Percentiles rank a stretch among this genome's conserved stretches.
phyloP scores from a whole-genome alignment of 1,140 invertebrate species.

The Heterodera schachtii region DNA sequence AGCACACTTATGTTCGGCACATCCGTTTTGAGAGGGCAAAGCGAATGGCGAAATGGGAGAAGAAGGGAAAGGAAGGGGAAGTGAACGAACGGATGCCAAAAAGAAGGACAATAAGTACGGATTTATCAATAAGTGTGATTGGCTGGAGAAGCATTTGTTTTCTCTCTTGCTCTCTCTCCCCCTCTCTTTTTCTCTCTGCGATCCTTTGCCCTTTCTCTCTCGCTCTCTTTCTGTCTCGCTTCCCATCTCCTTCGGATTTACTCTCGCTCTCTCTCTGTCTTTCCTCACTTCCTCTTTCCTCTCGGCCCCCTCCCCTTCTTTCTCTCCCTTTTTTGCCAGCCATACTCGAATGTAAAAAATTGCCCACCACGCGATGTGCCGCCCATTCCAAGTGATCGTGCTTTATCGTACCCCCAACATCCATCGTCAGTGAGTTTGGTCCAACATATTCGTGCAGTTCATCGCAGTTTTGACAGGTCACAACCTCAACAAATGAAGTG shows the following conservation, averaged over 20 bases:
- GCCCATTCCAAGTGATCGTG: constrained; percentile 95
- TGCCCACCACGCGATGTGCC: constrained; percentile 82
- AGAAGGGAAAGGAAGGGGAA: background rate
- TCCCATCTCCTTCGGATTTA: no score
- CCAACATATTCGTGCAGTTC: constrained; percentile 86
- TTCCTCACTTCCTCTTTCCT: no score
- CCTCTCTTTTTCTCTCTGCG: no score
- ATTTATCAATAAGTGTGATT: background rate
- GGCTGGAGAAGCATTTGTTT: no score
- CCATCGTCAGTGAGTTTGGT: constrained; percentile 80
- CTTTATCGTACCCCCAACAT: constrained; percentile 82
- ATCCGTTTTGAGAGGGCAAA: background rate
- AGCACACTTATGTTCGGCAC: background rate
- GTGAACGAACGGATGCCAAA: background rate
- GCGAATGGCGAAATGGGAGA: background rate
- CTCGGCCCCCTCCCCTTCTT: no score
- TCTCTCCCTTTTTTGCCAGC: no score
- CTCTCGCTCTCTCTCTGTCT: no score
- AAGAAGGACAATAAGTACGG: constrained; percentile 6
- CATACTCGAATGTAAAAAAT: background rate
- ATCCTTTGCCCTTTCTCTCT: no score
- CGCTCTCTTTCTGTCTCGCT: no score
- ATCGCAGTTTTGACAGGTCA: constrained; percentile 66
- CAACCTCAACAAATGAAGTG: constrained; percentile 65
- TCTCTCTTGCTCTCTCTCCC: no score